These are phyloP conservation scores for Heliconius melpomene DNA, from an alignment of 1,140 invertebrate species.

Conservation along the genomic window DNA sequence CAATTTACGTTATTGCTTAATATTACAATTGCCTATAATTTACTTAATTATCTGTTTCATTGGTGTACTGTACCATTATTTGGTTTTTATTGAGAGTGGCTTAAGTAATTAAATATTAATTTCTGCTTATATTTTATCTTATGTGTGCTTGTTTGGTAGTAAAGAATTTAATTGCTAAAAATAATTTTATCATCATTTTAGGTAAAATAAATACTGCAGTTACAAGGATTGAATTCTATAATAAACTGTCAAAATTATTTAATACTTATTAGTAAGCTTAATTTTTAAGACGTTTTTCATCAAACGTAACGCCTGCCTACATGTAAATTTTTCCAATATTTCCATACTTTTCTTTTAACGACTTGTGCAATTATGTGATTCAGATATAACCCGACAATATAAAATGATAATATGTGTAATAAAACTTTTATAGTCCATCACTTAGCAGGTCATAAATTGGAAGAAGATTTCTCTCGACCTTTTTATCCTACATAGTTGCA, in stretches of 20 bases:
- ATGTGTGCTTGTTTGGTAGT: background rate
- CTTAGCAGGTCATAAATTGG: constrained; percentile 20
- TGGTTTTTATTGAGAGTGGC: background rate
- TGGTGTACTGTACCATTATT: background rate
- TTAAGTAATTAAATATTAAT: background rate
- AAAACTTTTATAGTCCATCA: constrained; percentile 8
- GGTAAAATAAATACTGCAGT: no score
- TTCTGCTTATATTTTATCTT: background rate
- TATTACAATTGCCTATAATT: constrained; percentile 9
- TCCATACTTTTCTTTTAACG: no score
- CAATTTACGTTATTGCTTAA: constrained; percentile 19
- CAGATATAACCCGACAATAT: background rate
- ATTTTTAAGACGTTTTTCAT: no score
- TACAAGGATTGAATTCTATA: no score
- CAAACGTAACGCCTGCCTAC: no score
- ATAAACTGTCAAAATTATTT: no score
- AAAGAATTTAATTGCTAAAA: no score
- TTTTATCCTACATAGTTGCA: constrained; percentile 11
- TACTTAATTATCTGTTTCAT: constrained; percentile 9
- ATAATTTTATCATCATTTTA: no score
- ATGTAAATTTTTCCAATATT: no score
- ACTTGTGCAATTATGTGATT: no score
- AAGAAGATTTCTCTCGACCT: constrained; percentile 13
- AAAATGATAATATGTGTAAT: constrained; percentile 2
- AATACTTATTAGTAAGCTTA: no score